Evolutionary conservation across 2,113 vertebrate species (phyloP).

Genomic region (Salvator merianae): DNA sequence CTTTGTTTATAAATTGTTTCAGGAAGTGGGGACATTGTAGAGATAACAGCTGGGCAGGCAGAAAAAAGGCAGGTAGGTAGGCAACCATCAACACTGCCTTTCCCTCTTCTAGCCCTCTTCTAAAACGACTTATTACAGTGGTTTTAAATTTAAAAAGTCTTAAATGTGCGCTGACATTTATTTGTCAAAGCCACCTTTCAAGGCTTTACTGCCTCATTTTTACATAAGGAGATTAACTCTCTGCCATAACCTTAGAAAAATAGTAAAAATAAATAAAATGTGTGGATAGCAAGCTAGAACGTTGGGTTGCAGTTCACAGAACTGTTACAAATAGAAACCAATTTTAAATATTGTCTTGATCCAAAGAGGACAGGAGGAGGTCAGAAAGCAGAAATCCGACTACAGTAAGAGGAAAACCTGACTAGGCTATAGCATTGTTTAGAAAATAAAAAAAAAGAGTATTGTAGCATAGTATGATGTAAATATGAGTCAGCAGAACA

Average conservation of each 20-base stretch:
- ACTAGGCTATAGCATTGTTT: not conserved
- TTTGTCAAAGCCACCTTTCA: not conserved
- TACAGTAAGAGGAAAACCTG: not conserved
- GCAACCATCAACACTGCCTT: too few species aligned
- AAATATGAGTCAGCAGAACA: not conserved
- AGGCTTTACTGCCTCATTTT: not conserved
- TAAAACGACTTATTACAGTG: too few species aligned
- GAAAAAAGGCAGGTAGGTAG: not conserved
- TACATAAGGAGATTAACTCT: not conserved
- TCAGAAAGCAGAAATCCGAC: not conserved
- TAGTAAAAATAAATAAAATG: not conserved
- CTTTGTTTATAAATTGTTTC: not conserved
- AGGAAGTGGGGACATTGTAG: not conserved
- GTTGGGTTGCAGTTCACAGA: not conserved
- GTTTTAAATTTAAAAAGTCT: not conserved
- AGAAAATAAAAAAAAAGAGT: not conserved
- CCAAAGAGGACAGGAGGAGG: not conserved
- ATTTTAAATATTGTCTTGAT: not conserved
- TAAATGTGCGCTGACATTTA: not conserved
- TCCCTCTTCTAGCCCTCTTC: too few species aligned
- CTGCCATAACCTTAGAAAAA: too few species aligned
- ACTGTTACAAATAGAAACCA: not conserved
- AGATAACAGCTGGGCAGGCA: not conserved
- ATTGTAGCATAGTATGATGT: not conserved
- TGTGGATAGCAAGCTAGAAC: not conserved